These are phyloP conservation scores for Chondrilla cf. caribensis DNA, from an alignment of 37 sponge, comb jelly and placozoan species.

Conservation along the genomic window DNA sequence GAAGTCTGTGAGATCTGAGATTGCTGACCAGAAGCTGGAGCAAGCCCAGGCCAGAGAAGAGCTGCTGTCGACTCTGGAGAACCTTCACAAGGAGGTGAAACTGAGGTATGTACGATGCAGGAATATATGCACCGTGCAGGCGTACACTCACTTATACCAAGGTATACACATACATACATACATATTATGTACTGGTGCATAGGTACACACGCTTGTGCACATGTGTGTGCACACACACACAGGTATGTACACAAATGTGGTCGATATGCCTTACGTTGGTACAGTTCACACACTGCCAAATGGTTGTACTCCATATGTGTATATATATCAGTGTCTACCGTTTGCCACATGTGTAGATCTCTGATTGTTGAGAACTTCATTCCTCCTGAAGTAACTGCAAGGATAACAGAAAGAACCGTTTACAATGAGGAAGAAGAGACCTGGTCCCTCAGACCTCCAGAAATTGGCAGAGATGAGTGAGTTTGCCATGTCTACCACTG, in stretches of 20 bases:
- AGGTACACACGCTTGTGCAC: no score
- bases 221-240: background rate
- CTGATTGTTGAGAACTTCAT: conserved; percentile 90
- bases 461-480: background rate
- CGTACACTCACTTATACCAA: background rate
- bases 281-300: no score
- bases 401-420: conserved; percentile 58
- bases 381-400: conserved; percentile 56
- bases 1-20: conserved; percentile 55
- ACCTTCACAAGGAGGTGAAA: conserved; percentile 73
- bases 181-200: background rate
- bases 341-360: conserved; percentile 25
- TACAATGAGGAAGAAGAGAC: conserved; percentile 79
- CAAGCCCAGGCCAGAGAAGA: conserved; percentile 54
- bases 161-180: background rate
- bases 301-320: no score
- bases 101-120: conserved; percentile 40
- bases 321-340: background rate
- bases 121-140: background rate
- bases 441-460: conserved; percentile 66
- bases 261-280: no score
- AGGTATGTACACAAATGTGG: no score
- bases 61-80: conserved; percentile 49
- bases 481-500: background rate
- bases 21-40: conserved; percentile 69